Evolutionary conservation across 2,888 invertebrate genomes (phyloP).

Genomic region (Protonemura montana): DNA sequence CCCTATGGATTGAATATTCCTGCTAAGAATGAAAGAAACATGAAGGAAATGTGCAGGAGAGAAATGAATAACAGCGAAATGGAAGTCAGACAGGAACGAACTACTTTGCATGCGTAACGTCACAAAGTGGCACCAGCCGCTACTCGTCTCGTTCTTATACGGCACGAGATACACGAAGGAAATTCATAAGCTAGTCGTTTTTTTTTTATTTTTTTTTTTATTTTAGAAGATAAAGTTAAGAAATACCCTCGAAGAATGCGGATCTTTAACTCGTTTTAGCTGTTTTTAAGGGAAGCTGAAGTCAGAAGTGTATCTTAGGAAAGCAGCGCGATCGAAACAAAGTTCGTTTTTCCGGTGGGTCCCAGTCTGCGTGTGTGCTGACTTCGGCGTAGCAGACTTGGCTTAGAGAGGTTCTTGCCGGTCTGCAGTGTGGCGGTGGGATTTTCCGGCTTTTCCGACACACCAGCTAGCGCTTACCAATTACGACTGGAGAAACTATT

Average conservation of each 20-base stretch:
- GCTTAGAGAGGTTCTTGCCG: constrained; percentile 7
- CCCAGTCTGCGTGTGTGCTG: neutral
- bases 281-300: neutral
- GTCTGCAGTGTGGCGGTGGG: neutral
- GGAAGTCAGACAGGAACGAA: constrained; percentile 37
- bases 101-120: constrained; percentile 41
- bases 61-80: constrained; percentile 37
- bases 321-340: neutral
- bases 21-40: constrained; percentile 36
- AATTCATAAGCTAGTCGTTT: constrained; percentile 42
- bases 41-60: constrained; percentile 30
- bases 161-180: constrained; percentile 34
- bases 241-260: constrained; percentile 37
- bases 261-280: constrained; percentile 41
- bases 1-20: constrained; percentile 38
- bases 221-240: constrained; percentile 39
- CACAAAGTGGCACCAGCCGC: constrained; percentile 40
- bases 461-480: neutral
- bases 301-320: neutral
- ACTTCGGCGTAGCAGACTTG: neutral
- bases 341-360: neutral
- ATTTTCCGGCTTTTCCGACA: constrained; percentile 7
- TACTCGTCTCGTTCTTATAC: constrained; percentile 14
- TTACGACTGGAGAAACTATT: neutral
- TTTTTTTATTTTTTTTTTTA: neutral